Base-by-base conservation (phyloP, 2,797 vertebrate genomes). In the Avahi laniger region DNA sequence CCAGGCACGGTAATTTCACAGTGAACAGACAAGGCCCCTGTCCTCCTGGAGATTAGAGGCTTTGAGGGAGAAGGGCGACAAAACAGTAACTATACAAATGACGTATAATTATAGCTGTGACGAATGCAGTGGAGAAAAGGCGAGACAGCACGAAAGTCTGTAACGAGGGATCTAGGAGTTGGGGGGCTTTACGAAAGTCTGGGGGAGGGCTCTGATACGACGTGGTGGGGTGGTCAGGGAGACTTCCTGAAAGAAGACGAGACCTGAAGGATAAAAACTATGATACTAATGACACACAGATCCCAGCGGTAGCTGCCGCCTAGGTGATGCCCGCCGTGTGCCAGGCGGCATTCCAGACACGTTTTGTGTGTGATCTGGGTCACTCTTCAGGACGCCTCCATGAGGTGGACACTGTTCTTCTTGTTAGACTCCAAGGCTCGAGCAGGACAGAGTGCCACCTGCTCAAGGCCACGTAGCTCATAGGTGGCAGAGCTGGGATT, bases 351-450 rank as follows among this genome's bases (percentile, higher is more conserved):
- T 17, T 5, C n/a, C 17, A 30, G 85, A 52, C 50, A 3, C 7
- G 0, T 26, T 4, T 10, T 33, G 7, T 63, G 46, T 59, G 24
- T 35, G 33, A 18, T 41, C 28, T 46, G 0, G 2, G 35, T 72
- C 5, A 33, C 12, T 38, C 17, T 38, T 69, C 7, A 48, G 80
- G 75, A 72, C 14, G 10, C 0, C 52, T 70, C 46, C n/a, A 4
- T 4, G 54, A n/a, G 18, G 35, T 3, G 2, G 38, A 15, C 7
- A 1, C 6, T 3, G 1, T 43, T 33, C 0, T 28, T 33, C 30
- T 20, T 57, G 65, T 33, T 22, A 13, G 43, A 33, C 57, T 18
- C 18, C 0, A 30, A n/a, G 26, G 33, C 41, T 54, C 57, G 2
- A 72, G 52, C 26, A 67, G 35, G 73, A 11, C 1, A 20, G 35